phyloP scores from a whole-genome alignment of 2,888 invertebrate species.

The Heliconius hortense region DNA sequence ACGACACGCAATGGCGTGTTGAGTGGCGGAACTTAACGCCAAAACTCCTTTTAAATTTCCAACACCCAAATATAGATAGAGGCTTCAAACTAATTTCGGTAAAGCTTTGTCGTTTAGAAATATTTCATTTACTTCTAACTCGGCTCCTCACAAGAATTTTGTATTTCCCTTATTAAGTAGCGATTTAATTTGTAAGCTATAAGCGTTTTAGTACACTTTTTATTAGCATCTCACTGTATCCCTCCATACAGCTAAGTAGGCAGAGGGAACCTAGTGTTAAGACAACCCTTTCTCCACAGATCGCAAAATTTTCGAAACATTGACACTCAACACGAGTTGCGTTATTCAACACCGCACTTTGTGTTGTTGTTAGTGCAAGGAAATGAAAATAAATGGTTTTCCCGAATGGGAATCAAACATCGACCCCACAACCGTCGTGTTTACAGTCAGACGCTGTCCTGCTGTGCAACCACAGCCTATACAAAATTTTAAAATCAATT shows the following conservation, averaged over 20 bases:
- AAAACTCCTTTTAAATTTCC: not conserved
- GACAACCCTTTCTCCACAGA: not conserved
- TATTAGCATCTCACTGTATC: not conserved
- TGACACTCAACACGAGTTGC: too few species aligned
- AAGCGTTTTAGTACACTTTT: constrained; percentile 7
- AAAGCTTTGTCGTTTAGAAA: constrained; percentile 27
- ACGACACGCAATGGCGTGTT: too few species aligned
- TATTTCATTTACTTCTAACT: constrained; percentile 37
- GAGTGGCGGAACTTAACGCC: not conserved
- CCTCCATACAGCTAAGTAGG: not conserved
- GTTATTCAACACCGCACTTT: not conserved
- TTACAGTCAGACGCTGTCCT: too few species aligned
- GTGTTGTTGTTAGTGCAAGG: too few species aligned
- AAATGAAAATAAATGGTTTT: too few species aligned
- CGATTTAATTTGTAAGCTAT: not conserved
- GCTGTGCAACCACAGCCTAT: too few species aligned
- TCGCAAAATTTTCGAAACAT: too few species aligned
- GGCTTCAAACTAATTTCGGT: constrained; percentile 21
- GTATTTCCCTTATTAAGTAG: constrained; percentile 34
- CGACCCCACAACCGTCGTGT: too few species aligned
- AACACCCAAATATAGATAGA: not conserved
- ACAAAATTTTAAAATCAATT: too few species aligned
- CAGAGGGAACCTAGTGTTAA: not conserved
- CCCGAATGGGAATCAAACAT: too few species aligned
- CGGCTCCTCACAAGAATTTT: constrained; percentile 31